Conservation (phyloP, 2,888 invertebrate genomes). For the Catocala nupta region DNA sequence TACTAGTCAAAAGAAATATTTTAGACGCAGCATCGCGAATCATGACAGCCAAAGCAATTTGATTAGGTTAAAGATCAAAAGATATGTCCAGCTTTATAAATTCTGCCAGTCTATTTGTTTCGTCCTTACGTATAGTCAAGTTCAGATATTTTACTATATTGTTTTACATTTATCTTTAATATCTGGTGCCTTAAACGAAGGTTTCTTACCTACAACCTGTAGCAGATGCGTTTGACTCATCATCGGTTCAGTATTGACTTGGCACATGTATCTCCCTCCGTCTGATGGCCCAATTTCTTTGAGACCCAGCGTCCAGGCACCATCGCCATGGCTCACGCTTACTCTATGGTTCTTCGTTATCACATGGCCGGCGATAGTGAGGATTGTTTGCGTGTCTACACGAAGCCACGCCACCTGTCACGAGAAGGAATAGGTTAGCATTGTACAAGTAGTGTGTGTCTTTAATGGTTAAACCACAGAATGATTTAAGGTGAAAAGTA, state of each 20-base stretch:
- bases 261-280: constrained; percentile 94
- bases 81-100: too few species aligned
- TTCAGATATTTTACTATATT: neutral
- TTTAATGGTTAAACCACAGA: too few species aligned
- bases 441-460: too few species aligned
- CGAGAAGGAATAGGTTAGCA: neutral
- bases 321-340: constrained; percentile 92
- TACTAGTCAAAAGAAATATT: too few species aligned
- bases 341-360: constrained; percentile 96
- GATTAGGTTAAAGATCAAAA: too few species aligned
- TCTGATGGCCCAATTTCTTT: constrained; percentile 93
- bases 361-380: constrained; percentile 95
- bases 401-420: constrained; percentile 95
- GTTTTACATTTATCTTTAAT: neutral
- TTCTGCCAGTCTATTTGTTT: too few species aligned
- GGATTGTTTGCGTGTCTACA: constrained; percentile 96
- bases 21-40: too few species aligned
- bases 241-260: constrained; percentile 83
- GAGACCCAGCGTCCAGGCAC: constrained; percentile 94
- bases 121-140: too few species aligned
- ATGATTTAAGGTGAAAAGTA: too few species aligned
- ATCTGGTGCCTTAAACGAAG: too few species aligned
- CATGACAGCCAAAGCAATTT: too few species aligned
- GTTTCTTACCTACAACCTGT: constrained; percentile 77
- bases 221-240: constrained; percentile 82